Evolutionary conservation across 1,140 invertebrate genomes (phyloP).

Genomic region (Psix sp.): DNA sequence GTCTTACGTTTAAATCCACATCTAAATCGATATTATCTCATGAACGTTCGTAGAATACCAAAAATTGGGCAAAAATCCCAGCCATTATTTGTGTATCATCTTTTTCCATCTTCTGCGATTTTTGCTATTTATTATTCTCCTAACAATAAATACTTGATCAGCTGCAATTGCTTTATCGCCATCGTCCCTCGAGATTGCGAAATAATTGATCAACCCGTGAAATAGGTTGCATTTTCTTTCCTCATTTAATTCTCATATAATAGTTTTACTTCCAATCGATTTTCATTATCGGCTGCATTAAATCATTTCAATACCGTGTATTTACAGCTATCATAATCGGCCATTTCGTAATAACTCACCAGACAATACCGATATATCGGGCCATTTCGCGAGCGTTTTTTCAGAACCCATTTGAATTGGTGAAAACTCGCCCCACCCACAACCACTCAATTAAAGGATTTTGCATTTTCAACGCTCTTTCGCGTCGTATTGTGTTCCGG

Average conservation of each 20-base stretch:
- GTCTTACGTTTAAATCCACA: slow-evolving; percentile 43
- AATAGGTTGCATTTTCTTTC: background rate
- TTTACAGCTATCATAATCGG: slow-evolving; percentile 1
- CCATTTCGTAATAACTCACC: slow-evolving; percentile 13
- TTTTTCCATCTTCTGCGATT: background rate
- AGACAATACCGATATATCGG: slow-evolving; percentile 16
- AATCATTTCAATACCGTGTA: slow-evolving; percentile 4
- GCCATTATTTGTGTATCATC: too few species aligned
- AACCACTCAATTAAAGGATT: slow-evolving; percentile 64
- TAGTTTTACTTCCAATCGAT: background rate
- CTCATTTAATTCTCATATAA: background rate
- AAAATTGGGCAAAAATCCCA: slow-evolving; percentile 14
- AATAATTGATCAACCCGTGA: too few species aligned
- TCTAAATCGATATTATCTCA: slow-evolving; percentile 54
- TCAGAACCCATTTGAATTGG: slow-evolving; percentile 39
- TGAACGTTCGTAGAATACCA: slow-evolving; percentile 36
- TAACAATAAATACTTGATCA: too few species aligned
- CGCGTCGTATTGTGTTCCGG: slow-evolving; percentile 57
- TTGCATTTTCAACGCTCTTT: slow-evolving; percentile 47
- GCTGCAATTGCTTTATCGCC: too few species aligned
- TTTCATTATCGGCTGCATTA: background rate
- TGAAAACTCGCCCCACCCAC: slow-evolving; percentile 54
- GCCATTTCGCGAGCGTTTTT: slow-evolving; percentile 19
- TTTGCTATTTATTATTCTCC: background rate
- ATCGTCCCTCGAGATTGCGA: too few species aligned